Evolutionary conservation across 2,797 vertebrate genomes (phyloP), one percentile per base, ranked within the genome.

Genomic region (Neostethus bicornis): DNA sequence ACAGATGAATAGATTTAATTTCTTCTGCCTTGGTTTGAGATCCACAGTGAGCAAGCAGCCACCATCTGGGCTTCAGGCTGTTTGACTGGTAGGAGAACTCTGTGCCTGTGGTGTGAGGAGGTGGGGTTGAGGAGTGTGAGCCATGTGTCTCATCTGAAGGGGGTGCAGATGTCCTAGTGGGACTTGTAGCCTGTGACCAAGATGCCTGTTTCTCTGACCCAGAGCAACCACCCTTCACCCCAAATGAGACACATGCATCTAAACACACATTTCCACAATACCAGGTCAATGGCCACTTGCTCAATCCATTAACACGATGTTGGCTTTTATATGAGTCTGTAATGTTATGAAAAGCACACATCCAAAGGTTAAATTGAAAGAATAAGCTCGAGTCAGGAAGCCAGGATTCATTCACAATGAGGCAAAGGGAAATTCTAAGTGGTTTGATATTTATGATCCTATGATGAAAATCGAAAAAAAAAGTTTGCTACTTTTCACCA

Each of bases 41-140:
- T 25, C 44, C 51, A 61, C 34, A 13, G 38, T 0, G 21, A 53
- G 23, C 11, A 10, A 55, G 32, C 60, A 49, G 61, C 59, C 29
- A 50, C 86, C 87, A 88, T 90, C 83, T 89, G 88, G 59, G 69
- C 48, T 60, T 76, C 80, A 78, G 86, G 70, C 84, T 86, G 80
- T 38, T 71, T 34, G 61, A 56, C 72, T 80, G 76, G 67, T 71
- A 81, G 72, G 56, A 62, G 62, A 70, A 56, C 60, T 19, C 52
- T 65, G 44, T 51, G 79, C 74, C 80, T 77, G 70, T 67, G 42
- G 81, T 59, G 76, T 17, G 6, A 38, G 61, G 61, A 79, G 84
- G 83, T 88, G 85, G 48, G 51, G 73, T 63, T 63, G 68, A 54
- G 52, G 66, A 71, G 58, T n/a, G 6, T 24, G 39, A 61, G 66